A percentile compares a stretch with the other conserved stretches of the same genome.
Conservation (phyloP, 2,888 invertebrate genomes). For the Xestia rhomboidea region DNA sequence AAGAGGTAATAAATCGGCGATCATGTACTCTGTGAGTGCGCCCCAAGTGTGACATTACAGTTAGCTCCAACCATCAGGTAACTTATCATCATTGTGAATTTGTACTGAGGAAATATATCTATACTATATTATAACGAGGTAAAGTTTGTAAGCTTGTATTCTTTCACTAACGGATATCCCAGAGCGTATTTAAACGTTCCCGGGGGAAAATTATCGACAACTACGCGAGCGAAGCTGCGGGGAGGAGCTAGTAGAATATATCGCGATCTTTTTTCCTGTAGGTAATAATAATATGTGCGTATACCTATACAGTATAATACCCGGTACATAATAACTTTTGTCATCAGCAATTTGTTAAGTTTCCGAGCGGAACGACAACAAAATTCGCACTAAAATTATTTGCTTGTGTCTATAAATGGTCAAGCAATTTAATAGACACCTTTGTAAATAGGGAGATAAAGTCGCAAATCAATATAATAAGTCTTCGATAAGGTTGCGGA, state of each 20-base stretch:
- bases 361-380: constrained; percentile 4
- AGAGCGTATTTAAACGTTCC: neutral
- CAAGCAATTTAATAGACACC: neutral
- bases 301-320: neutral
- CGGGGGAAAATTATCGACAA: neutral
- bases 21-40: constrained; percentile 91
- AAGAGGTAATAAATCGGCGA: constrained; percentile 55
- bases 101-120: neutral
- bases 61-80: constrained; percentile 85
- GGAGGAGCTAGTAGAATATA: neutral
- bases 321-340: neutral
- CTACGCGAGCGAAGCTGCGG: neutral
- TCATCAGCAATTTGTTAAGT: no score
- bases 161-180: no score
- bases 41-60: constrained; percentile 94
- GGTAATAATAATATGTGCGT: neutral
- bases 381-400: constrained; percentile 7
- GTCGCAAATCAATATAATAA: neutral
- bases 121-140: neutral
- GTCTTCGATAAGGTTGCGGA: neutral
- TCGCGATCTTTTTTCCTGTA: neutral
- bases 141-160: neutral
- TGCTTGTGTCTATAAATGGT: neutral
- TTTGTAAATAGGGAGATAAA: neutral
- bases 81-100: constrained; percentile 82